Percentiles rank a stretch among this genome's conserved stretches.
Evolutionary conservation across 2,113 vertebrate genomes (phyloP).

Genomic region (Passer domesticus): DNA sequence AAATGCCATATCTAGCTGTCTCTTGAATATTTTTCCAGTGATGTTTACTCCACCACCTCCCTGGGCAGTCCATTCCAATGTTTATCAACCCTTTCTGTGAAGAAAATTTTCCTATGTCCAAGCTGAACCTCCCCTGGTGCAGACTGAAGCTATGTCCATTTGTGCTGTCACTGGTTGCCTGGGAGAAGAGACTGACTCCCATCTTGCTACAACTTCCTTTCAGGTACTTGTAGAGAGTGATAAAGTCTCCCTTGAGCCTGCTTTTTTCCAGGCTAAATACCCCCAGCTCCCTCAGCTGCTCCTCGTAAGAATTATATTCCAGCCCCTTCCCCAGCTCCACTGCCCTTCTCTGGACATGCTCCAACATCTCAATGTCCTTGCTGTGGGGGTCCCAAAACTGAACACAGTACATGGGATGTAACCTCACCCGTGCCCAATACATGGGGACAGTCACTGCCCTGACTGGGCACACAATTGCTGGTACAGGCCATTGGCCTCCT

Average conservation of each 20-base stretch:
- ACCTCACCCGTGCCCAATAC: not conserved
- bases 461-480: not conserved
- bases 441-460: not conserved
- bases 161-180: not conserved
- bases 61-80: not conserved
- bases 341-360: not conserved
- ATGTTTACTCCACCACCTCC: not conserved
- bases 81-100: not conserved
- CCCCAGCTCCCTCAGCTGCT: not conserved
- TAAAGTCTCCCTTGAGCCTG: not conserved
- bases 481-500: not conserved
- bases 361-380: fast-evolving
- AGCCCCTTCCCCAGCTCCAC: not conserved
- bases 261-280: not conserved
- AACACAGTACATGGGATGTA: not conserved
- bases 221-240: too few relatives aligned
- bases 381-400: not conserved
- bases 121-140: not conserved
- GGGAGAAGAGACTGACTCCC: not conserved
- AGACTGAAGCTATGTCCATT: not conserved
- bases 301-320: fast-evolving
- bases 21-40: not conserved
- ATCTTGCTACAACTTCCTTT: not conserved
- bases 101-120: not conserved
- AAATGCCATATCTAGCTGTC: not conserved